These are phyloP conservation scores for Montipora foliosa DNA, from an alignment of 64 coral and sea anemone species.

Conservation along the genomic window DNA sequence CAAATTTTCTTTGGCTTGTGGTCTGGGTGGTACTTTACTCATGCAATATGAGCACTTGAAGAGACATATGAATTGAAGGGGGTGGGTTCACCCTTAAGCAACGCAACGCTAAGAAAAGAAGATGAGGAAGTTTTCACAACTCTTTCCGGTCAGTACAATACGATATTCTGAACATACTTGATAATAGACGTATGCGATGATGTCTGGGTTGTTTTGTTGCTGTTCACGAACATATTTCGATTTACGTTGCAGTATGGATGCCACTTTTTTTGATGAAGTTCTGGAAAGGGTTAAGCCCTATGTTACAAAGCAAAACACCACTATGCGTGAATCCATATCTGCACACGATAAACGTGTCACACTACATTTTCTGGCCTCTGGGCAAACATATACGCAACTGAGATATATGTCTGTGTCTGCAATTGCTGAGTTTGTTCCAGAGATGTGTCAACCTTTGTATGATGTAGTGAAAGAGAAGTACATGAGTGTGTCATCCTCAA, in stretches of 20 bases:
- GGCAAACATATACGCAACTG: conserved; percentile 30
- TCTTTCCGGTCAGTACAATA: no score
- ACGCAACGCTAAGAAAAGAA: no score
- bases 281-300: conserved; percentile 44
- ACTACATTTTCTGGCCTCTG: conserved; percentile 20
- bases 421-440: conserved; percentile 57
- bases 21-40: no score
- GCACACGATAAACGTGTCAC: conserved; percentile 51
- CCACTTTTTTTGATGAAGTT: conserved; percentile 33
- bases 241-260: conserved; percentile 43
- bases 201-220: no score
- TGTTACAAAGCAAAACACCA: conserved; percentile 32
- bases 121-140: no score
- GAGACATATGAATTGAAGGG: no score
- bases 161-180: no score
- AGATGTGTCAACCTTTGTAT: conserved; percentile 60
- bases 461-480: conserved; percentile 54
- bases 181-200: no score
- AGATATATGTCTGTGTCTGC: conserved; percentile 34
- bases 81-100: no score
- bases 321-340: conserved; percentile 41
- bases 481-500: neutral
- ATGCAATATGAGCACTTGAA: no score
- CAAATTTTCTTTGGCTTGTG: no score
- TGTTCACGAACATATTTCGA: no score